phyloP scores from a whole-genome alignment of 2,888 invertebrate species.

The Scrobipalpa costella region DNA sequence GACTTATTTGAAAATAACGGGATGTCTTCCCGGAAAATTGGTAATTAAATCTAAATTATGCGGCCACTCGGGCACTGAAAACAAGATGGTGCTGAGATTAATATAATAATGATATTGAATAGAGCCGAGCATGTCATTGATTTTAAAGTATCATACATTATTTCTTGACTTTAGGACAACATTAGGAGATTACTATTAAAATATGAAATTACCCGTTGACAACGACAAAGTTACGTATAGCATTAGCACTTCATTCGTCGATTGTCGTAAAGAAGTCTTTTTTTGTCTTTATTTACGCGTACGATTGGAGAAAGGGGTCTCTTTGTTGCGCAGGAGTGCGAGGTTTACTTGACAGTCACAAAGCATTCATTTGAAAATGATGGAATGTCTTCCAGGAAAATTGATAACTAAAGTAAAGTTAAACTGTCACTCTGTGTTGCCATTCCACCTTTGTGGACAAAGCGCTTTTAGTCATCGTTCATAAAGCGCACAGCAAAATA shows the following conservation, averaged over 20 bases:
- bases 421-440: too few species aligned
- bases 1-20: background rate
- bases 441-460: too few species aligned
- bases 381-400: background rate
- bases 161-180: too few species aligned
- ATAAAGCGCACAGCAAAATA: too few species aligned
- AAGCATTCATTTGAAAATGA: background rate
- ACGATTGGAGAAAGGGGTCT: constrained; percentile 27
- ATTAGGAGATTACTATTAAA: too few species aligned
- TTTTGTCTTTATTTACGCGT: constrained; percentile 57
- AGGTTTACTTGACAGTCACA: background rate
- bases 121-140: too few species aligned
- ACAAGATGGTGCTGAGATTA: background rate
- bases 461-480: too few species aligned
- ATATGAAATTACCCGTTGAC: constrained; percentile 47
- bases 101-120: too few species aligned
- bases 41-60: background rate
- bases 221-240: constrained; percentile 47
- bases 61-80: background rate
- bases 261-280: constrained; percentile 52
- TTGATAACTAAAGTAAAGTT: too few species aligned
- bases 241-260: constrained; percentile 55
- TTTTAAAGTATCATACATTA: too few species aligned
- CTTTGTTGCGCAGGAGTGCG: constrained; percentile 13
- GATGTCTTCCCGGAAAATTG: background rate